A percentile compares a stretch with the other conserved stretches of the same genome.
These are phyloP conservation scores for Tinamus guttatus DNA, from an alignment of 2,113 vertebrate genomes.

Conservation along the genomic window DNA sequence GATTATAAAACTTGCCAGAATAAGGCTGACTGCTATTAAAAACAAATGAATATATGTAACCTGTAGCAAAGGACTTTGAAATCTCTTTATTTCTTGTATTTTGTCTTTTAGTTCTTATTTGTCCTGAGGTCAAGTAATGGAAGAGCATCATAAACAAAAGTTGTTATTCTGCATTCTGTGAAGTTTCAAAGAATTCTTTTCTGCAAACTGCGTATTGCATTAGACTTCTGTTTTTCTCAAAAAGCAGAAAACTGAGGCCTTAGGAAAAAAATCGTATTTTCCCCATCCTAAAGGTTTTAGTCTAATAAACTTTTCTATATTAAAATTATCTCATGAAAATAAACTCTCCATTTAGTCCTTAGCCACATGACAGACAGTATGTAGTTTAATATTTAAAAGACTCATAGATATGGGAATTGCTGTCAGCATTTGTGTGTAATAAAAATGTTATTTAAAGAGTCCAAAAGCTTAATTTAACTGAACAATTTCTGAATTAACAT, in stretches of 20 bases:
- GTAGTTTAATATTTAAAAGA: background rate
- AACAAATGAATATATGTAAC: background rate
- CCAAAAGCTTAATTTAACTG: background rate
- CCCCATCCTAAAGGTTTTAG: background rate
- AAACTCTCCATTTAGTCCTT: rapidly evolving
- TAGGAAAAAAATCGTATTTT: background rate
- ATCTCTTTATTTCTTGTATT: background rate
- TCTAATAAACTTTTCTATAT: background rate
- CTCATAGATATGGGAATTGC: background rate
- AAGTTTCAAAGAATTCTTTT: background rate
- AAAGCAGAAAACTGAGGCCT: background rate
- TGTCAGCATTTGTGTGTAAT: background rate
- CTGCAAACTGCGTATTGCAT: background rate
- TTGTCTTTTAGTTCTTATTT: background rate
- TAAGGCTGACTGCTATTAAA: background rate
- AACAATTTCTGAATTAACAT: background rate
- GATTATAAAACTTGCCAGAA: background rate
- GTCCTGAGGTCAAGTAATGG: background rate
- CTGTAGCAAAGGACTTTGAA: background rate
- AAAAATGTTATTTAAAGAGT: background rate
- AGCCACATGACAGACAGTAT: background rate
- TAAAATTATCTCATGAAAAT: background rate
- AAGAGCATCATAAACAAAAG: background rate
- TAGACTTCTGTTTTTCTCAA: background rate
- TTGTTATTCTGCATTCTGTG: background rate